Percentiles rank a stretch among this genome's conserved stretches.
These are phyloP conservation scores for Datnioides undecimradiatus DNA, from an alignment of 2,113 vertebrate genomes.

Conservation along the genomic window DNA sequence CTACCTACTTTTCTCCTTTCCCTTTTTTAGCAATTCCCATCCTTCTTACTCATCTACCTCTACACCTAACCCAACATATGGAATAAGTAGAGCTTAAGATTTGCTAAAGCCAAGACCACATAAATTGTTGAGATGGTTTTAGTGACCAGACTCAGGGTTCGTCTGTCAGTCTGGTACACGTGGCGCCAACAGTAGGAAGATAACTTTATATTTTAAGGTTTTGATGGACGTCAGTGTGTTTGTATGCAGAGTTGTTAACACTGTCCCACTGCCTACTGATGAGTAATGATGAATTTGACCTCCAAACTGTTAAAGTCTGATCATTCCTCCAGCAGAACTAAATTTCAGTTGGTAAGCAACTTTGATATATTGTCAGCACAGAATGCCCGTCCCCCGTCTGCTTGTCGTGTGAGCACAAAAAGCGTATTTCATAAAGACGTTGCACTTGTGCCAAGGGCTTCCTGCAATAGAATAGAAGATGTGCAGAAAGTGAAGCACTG, in stretches of 20 bases:
- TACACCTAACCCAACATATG: background rate
- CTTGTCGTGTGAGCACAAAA: background rate
- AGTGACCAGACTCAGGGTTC: background rate
- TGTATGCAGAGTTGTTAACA: background rate
- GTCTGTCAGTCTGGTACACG: background rate
- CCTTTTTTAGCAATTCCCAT: conserved; percentile 26
- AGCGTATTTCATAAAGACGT: conserved; percentile 3
- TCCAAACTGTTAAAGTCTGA: background rate
- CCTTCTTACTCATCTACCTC: conserved; percentile 12
- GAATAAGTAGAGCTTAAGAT: background rate
- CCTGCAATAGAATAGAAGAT: background rate
- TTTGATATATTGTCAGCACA: background rate
- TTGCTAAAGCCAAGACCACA: background rate
- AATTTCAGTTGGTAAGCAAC: background rate
- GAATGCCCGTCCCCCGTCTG: background rate
- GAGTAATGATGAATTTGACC: background rate
- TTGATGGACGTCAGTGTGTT: background rate
- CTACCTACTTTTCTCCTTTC: conserved; percentile 29
- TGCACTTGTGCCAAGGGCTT: background rate
- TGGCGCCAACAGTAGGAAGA: background rate
- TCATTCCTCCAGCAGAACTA: background rate
- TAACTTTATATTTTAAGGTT: background rate
- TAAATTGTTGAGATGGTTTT: background rate
- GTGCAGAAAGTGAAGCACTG: conserved; percentile 7
- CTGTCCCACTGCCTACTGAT: background rate